These are phyloP conservation scores for Bradypodion pumilum DNA, from an alignment of 2,797 vertebrate species.

Conservation along the genomic window DNA sequence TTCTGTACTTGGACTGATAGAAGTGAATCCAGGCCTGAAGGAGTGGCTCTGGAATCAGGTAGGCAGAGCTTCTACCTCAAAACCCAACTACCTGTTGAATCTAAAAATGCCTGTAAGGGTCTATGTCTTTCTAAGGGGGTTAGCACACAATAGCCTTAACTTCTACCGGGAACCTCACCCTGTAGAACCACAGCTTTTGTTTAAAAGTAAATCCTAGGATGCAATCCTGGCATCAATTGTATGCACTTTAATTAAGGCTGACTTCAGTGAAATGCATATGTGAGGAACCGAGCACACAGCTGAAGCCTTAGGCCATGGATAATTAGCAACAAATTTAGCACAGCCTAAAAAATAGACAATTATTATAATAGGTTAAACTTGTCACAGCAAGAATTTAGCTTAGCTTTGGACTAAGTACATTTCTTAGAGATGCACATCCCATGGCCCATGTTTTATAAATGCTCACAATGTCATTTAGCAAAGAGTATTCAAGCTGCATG, in stretches of 20 bases:
- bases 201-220: constrained; percentile 19
- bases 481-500: neutral
- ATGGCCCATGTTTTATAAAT: neutral
- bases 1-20: constrained; percentile 31
- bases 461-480: constrained; percentile 11
- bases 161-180: constrained; percentile 20
- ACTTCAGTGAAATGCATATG: constrained; percentile 5
- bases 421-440: neutral
- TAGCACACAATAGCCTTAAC: constrained; percentile 38
- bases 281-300: constrained; percentile 19
- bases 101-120: constrained; percentile 59
- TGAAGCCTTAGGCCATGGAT: constrained; percentile 16
- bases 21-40: constrained; percentile 37
- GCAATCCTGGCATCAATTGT: constrained; percentile 18
- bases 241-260: constrained; percentile 37
- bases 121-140: constrained; percentile 53
- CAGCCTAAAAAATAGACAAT: neutral
- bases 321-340: constrained; percentile 7
- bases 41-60: constrained; percentile 26
- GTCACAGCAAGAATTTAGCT: neutral
- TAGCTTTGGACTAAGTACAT: constrained; percentile 13
- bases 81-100: constrained; percentile 57
- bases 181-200: constrained; percentile 10
- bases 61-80: constrained; percentile 51
- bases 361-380: neutral